Conservation (phyloP, 2,888 invertebrate genomes). For the Hyalella azteca region DNA sequence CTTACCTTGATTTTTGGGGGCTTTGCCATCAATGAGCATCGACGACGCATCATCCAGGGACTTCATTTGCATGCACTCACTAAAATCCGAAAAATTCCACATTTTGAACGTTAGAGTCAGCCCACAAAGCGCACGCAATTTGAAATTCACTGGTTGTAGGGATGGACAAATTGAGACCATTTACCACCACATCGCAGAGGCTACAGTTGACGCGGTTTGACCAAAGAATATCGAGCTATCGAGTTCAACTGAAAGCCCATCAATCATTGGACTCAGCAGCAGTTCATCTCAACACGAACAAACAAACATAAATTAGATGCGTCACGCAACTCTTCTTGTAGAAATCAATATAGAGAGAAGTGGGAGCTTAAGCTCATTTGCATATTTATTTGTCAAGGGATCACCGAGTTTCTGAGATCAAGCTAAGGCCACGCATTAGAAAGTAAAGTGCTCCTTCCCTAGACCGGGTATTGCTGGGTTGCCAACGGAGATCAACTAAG, state of each 20-base stretch:
- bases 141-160: not conserved
- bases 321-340: not conserved
- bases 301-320: slow-evolving; percentile 9
- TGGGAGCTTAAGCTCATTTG: not conserved
- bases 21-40: not conserved
- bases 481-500: not conserved
- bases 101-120: not conserved
- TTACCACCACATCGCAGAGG: not conserved
- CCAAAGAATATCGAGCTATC: not conserved
- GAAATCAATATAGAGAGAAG: slow-evolving; percentile 13
- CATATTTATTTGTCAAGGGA: slow-evolving; percentile 13
- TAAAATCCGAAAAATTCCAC: not conserved
- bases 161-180: slow-evolving; percentile 2
- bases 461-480: not conserved
- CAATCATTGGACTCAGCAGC: slow-evolving; percentile 1
- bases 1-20: too few species aligned
- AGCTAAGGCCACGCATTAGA: slow-evolving; percentile 10
- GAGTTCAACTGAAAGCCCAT: not conserved
- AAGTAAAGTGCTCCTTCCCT: slow-evolving; percentile 26
- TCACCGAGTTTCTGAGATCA: not conserved
- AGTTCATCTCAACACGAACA: not conserved
- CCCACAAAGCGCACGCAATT: not conserved
- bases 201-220: not conserved
- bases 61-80: slow-evolving; percentile 28
- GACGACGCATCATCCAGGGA: not conserved